Base-by-base conservation (phyloP, 2,797 vertebrate species). In the Anolis apletophallus region DNA sequence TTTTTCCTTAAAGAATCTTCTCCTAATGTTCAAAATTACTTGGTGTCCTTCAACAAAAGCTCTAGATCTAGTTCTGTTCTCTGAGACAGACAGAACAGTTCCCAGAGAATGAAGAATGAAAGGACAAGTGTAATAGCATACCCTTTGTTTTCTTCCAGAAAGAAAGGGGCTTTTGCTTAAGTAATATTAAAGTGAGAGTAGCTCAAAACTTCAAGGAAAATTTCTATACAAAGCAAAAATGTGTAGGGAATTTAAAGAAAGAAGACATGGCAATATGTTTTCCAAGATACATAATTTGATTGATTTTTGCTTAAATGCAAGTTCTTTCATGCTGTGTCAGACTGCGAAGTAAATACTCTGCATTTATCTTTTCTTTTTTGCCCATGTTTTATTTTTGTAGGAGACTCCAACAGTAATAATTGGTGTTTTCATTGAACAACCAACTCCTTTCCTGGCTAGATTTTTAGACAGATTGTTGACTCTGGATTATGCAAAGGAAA, bases 371-470 rank as follows among this genome's bases (percentile, higher is more conserved):
- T 19, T 92, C 54, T 89, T 55, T 54, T 69, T 23, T 92, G 40
- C 88, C 81, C 86, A 90, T 80, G 86, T 91, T 81, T 88, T 73
- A 64, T 92, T 81, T 92, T 95, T 96, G 95, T 95, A 99, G 98
- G 97, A 97, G 59, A 96, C 95, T 95, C 98, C 99, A 71, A 97
- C 93, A 75, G 97, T 99, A 92, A 95, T 97, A 93, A 94, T 99
- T 77, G 98, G 98, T 77, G 93, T 99, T 89, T 99, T 98, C 95
- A 99, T 99, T 87, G 98, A 99, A 94, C 98, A 99, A 96, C 98
- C 98, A 67, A 98, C 98, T 46, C 98, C 99, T 59, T 99, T 99
- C 91, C 96, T 99, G 79, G 94, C 98, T 21, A 98, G 98, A 90
- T 99, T 99, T 96, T 97, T 99, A 91, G 97, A 98, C 83, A 94